These are phyloP conservation scores for Arctia plantaginis DNA, from an alignment of 2,888 invertebrate species.

Conservation along the genomic window DNA sequence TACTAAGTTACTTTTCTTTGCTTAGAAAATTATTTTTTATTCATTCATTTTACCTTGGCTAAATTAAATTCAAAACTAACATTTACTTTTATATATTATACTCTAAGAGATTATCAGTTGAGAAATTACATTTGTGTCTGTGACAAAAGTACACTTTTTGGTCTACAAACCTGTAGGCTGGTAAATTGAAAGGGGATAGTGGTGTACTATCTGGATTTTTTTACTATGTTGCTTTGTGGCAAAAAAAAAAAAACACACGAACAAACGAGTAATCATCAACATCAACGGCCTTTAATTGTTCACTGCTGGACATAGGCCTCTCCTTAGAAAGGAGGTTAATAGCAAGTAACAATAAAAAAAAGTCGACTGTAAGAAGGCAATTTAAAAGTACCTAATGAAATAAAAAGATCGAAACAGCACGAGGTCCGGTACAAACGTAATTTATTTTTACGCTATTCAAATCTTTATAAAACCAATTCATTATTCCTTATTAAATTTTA, in stretches of 20 bases:
- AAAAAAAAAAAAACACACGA: neutral
- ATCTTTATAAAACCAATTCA: too few species aligned
- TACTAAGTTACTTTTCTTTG: neutral
- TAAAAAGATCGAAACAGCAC: too few species aligned
- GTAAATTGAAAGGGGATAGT: conserved; percentile 3
- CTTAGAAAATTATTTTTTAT: neutral
- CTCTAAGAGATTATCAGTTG: conserved; percentile 46
- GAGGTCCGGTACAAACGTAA: too few species aligned
- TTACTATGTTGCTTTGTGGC: neutral
- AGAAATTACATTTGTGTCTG: conserved; percentile 57
- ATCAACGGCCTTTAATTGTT: too few species aligned
- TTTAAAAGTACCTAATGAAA: too few species aligned
- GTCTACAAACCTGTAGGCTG: conserved; percentile 12
- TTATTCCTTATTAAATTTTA: too few species aligned
- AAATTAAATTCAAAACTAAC: conserved; percentile 2
- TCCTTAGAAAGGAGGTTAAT: too few species aligned
- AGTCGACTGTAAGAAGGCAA: too few species aligned
- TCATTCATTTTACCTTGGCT: neutral
- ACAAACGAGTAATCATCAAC: too few species aligned
- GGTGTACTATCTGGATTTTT: neutral
- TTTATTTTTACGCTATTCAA: too few species aligned
- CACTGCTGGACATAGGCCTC: too few species aligned
- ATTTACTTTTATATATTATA: neutral
- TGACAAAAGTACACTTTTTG: conserved; percentile 25
- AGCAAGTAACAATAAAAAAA: too few species aligned